Evolutionary conservation across 2,113 vertebrate genomes (phyloP).

Genomic region (Platycercus adscitus): DNA sequence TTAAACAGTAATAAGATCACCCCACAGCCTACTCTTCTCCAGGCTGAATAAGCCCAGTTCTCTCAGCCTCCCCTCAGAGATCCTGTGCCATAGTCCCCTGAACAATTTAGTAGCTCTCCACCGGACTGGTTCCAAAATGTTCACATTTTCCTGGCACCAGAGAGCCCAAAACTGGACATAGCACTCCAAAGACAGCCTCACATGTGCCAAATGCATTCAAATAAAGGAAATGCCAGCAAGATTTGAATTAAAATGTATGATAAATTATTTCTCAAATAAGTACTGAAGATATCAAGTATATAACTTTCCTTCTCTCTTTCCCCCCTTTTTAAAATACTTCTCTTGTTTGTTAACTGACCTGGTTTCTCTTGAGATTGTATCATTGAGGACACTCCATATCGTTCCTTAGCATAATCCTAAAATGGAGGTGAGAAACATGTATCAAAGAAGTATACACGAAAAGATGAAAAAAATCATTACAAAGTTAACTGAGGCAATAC

Average conservation of each 20-base stretch:
- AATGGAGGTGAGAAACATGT: background rate
- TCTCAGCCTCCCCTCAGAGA: background rate
- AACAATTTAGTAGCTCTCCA: background rate
- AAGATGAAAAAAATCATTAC: background rate
- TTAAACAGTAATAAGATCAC: background rate
- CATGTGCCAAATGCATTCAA: background rate
- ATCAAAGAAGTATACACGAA: background rate
- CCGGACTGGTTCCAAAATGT: background rate
- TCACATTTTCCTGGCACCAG: background rate
- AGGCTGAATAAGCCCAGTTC: background rate
- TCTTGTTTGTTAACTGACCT: constrained; percentile 82
- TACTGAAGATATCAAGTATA: background rate
- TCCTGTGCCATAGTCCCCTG: background rate
- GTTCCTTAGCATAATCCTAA: constrained; percentile 97
- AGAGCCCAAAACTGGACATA: background rate
- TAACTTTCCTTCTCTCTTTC: background rate
- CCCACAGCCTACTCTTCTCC: background rate
- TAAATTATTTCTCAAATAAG: background rate
- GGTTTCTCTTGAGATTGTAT: constrained; percentile 95
- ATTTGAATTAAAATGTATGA: background rate
- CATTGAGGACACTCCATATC: constrained; percentile 89
- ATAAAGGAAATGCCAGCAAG: background rate
- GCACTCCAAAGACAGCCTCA: background rate
- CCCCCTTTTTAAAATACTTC: background rate
- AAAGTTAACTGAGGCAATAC: background rate